Evolutionary conservation across 2,888 invertebrate species (phyloP), one percentile per base, ranked within the genome.

Genomic region (Urechis unicinctus): DNA sequence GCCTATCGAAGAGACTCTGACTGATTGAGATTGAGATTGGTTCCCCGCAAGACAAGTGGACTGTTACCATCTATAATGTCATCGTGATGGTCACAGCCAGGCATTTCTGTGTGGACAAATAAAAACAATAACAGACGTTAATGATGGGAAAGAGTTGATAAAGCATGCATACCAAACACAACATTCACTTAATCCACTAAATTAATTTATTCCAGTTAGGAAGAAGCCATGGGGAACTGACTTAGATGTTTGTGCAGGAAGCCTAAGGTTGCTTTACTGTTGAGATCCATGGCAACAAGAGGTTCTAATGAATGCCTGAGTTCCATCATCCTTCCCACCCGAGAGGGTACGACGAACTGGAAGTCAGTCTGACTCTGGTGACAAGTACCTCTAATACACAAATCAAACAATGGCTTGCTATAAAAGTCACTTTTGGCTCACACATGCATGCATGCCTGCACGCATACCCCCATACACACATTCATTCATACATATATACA

Each of bases 331-430:
- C 65, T 62, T 1, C 70, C 73, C 17, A 74, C 45, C 1, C 65
- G 56, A 49, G 61, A 64, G 51, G 63, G 68, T 6, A 65, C 60
- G 21, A 74, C 51, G 55, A 75, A 74, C 67, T 74, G 74, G 60
- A 74, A 74, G 59, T 75, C 75, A 22, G 71, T 68, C 31, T 66
- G 57, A 46, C 70, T 73, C 55, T 73, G 36, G 17, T 36, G 36
- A 36, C 36, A 36, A 9, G 36, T 36, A 17, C 36, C 36, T 13
- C 36, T 36, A 17, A n/a, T n/a, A n/a, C n/a, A n/a, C n/a, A 45
- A 45, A 6, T 17, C 21, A 45, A 45, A 9, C 45, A 2, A 46
- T 22, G 21, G 17, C 25, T n/a, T 17, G 17, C 25, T 46, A 17
- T 22, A 24, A 29, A 9, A 41, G 9, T 24, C 22, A 4, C 36